A percentile compares a stretch with the other conserved stretches of the same genome.
Evolutionary conservation across 2,797 vertebrate species (phyloP).

Genomic region (Takifugu rubripes): DNA sequence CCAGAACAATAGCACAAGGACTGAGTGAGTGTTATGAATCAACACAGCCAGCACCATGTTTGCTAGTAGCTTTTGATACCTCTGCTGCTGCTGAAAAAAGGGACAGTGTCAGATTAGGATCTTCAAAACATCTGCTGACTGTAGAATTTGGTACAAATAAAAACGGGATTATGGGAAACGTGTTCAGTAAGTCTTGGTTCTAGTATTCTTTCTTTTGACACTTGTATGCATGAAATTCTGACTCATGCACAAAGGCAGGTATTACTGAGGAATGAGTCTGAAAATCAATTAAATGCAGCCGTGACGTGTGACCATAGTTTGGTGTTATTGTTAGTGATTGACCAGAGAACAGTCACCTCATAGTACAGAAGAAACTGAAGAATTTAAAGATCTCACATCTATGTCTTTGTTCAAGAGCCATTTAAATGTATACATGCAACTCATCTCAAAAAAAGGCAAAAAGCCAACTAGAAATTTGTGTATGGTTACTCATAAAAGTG

Average conservation of each 20-base stretch:
- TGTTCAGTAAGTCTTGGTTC: not conserved
- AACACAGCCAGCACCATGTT: constrained; percentile 35
- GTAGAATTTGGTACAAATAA: constrained; percentile 6
- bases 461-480: too few relatives aligned
- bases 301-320: constrained; percentile 36
- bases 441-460: too few relatives aligned
- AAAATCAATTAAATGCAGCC: constrained; percentile 46
- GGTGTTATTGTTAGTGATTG: constrained; percentile 41
- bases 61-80: constrained; percentile 40
- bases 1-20: constrained; percentile 31
- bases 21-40: constrained; percentile 20
- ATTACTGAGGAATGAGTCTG: constrained; percentile 23
- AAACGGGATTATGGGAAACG: constrained; percentile 4
- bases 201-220: constrained; percentile 9
- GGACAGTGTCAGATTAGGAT: constrained; percentile 48
- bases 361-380: constrained; percentile 11
- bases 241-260: constrained; percentile 34
- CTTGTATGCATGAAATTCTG: constrained; percentile 7
- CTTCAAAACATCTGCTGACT: constrained; percentile 24
- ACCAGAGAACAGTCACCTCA: constrained; percentile 34
- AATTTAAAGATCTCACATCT: too few relatives aligned
- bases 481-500: too few relatives aligned
- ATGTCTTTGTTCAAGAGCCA: too few relatives aligned
- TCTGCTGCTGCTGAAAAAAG: constrained; percentile 42
- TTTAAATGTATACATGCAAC: too few relatives aligned